These are phyloP conservation scores for Manis pentadactyla DNA, from an alignment of 2,797 vertebrate species.

Conservation along the genomic window DNA sequence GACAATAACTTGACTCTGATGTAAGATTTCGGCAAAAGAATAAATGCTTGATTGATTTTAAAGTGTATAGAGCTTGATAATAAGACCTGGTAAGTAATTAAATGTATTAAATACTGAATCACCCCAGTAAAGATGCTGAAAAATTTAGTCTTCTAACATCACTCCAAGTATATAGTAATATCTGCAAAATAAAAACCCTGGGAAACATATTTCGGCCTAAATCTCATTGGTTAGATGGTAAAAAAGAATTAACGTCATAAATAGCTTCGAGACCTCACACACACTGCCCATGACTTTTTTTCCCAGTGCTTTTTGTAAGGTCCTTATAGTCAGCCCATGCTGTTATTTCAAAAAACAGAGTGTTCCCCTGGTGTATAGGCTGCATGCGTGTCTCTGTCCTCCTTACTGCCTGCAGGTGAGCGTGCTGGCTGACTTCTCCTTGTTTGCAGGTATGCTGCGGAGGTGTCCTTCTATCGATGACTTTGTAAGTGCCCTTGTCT, in stretches of 20 bases:
- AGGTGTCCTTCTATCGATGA: conserved; percentile 94
- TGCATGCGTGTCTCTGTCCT: neutral
- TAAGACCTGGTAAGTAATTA: neutral
- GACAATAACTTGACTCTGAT: neutral
- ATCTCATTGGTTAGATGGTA: neutral
- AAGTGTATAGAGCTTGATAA: neutral
- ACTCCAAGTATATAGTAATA: neutral
- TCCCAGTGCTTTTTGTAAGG: neutral
- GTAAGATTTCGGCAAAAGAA: neutral
- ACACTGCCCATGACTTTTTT: neutral
- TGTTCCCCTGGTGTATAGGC: accelerated
- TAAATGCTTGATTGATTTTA: neutral
- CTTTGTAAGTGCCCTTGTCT: conserved; percentile 95
- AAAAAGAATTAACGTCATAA: neutral
- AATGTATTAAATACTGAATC: neutral
- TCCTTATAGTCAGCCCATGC: accelerated
- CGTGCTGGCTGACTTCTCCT: neutral
- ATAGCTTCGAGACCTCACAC: neutral
- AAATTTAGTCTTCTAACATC: neutral
- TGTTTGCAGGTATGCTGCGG: conserved; percentile 95
- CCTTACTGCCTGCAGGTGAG: accelerated
- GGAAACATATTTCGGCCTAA: neutral
- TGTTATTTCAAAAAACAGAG: neutral
- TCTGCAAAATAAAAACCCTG: neutral
- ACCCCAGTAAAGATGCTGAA: neutral